A percentile compares a stretch with the other conserved stretches of the same genome.
These are phyloP conservation scores for Brenthis hecate DNA, from an alignment of 2,888 invertebrate genomes.

Conservation along the genomic window DNA sequence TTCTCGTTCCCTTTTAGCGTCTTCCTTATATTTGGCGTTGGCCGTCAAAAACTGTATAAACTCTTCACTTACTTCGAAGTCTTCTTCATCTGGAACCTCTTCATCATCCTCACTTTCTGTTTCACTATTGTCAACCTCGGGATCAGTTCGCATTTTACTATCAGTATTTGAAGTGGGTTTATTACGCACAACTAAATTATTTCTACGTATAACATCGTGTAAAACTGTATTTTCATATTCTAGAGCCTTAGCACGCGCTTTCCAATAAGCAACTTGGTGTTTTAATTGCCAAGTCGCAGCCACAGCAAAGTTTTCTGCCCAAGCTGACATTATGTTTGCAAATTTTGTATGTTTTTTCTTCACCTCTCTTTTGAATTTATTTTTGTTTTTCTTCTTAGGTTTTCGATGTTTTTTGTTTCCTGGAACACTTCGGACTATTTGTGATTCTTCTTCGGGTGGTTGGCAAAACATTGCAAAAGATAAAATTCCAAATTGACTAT, in stretches of 20 bases:
- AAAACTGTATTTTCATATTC: slow-evolving; percentile 82
- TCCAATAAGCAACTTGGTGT: slow-evolving; percentile 84
- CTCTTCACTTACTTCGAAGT: slow-evolving; percentile 84
- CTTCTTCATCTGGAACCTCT: slow-evolving; percentile 49
- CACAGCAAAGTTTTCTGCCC: slow-evolving; percentile 66
- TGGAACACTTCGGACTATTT: slow-evolving; percentile 34
- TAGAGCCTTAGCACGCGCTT: slow-evolving; percentile 80
- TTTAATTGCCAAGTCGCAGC: slow-evolving; percentile 78
- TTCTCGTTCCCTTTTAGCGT: slow-evolving; percentile 59
- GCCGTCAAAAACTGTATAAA: slow-evolving; percentile 84
- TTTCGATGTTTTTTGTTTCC: slow-evolving; percentile 34
- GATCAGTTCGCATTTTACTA: slow-evolving; percentile 24
- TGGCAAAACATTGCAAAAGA: slow-evolving; percentile 38
- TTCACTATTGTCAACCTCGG: slow-evolving; percentile 40
- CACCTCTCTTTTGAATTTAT: slow-evolving; percentile 41
- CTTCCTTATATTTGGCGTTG: slow-evolving; percentile 81
- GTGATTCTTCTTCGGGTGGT: slow-evolving; percentile 38
- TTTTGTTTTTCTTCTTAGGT: slow-evolving; percentile 48
- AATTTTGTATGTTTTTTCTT: slow-evolving; percentile 43
- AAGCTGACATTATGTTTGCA: slow-evolving; percentile 62
- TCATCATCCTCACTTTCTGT: slow-evolving; percentile 45
- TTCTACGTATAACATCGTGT: slow-evolving; percentile 72
- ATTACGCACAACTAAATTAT: slow-evolving; percentile 42
- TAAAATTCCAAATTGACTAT: not conserved
- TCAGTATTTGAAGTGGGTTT: slow-evolving; percentile 9